phyloP scores from a whole-genome alignment of 2,113 vertebrate genomes.

The Monarcha castaneiventris region DNA sequence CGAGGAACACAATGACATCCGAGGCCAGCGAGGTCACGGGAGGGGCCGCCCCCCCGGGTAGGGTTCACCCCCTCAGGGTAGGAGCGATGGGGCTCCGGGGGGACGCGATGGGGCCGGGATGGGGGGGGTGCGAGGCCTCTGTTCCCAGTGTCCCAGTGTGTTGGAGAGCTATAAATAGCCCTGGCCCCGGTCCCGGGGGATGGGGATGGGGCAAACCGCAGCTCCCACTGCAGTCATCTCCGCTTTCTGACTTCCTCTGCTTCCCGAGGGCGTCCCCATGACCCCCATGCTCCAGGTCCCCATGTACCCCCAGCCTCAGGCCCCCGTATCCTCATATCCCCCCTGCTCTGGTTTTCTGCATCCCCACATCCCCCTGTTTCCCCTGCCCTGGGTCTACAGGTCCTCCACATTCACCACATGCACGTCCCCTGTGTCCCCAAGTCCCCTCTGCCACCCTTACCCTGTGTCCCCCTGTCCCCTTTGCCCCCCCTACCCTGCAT shows the following conservation, averaged over 20 bases:
- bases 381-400: not conserved
- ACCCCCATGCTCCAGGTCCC: not conserved
- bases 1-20: not conserved
- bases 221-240: not conserved
- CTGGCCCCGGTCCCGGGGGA: not conserved
- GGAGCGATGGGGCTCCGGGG: not conserved
- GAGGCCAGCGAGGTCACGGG: not conserved
- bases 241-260: not conserved
- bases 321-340: not conserved
- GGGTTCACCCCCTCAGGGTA: not conserved
- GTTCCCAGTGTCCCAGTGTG: not conserved
- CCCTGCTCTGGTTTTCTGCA: not conserved
- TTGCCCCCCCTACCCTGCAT: too few species aligned
- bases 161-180: not conserved
- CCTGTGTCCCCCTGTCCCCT: not conserved
- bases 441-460: not conserved
- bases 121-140: not conserved
- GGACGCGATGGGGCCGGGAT: not conserved
- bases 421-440: not conserved
- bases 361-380: not conserved
- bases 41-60: not conserved
- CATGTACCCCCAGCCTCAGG: fast-evolving
- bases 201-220: not conserved
- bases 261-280: not conserved
- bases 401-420: too few species aligned